A percentile compares a stretch with the other conserved stretches of the same genome.
Evolutionary conservation across 2,797 vertebrate genomes (phyloP).

Genomic region (Falco biarmicus): DNA sequence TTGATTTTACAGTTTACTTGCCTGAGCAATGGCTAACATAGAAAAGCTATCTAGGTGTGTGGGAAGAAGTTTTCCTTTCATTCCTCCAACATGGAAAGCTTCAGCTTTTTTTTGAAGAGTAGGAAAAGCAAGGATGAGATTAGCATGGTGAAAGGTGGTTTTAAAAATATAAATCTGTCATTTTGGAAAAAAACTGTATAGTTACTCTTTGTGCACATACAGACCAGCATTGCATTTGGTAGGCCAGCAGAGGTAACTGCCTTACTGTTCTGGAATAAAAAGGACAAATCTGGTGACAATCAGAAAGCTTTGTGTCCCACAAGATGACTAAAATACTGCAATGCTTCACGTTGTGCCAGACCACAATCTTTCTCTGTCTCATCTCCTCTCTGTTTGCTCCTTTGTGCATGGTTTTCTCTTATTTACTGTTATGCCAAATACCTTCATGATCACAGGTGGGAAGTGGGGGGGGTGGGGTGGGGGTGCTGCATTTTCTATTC

Average conservation of each 20-base stretch:
- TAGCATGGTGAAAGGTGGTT: background rate
- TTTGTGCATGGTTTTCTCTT: slow-evolving; percentile 73
- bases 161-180: background rate
- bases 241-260: slow-evolving; percentile 27
- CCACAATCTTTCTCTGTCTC: slow-evolving; percentile 27
- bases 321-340: background rate
- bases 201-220: background rate
- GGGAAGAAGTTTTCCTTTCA: background rate
- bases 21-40: background rate
- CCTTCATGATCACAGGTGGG: slow-evolving; percentile 77
- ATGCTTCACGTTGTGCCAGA: background rate
- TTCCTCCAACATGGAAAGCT: background rate
- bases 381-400: slow-evolving; percentile 64
- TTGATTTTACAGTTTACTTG: background rate
- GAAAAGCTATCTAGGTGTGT: background rate
- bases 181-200: slow-evolving; percentile 1
- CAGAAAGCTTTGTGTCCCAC: background rate
- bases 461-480: accelerated
- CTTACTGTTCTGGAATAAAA: background rate
- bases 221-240: background rate
- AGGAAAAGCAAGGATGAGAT: slow-evolving; percentile 40
- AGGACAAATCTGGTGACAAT: background rate
- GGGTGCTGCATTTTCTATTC: background rate
- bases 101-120: background rate
- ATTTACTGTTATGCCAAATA: slow-evolving; percentile 20